Evolutionary conservation across 2,888 invertebrate genomes (phyloP).

Genomic region (Phoronis australis): DNA sequence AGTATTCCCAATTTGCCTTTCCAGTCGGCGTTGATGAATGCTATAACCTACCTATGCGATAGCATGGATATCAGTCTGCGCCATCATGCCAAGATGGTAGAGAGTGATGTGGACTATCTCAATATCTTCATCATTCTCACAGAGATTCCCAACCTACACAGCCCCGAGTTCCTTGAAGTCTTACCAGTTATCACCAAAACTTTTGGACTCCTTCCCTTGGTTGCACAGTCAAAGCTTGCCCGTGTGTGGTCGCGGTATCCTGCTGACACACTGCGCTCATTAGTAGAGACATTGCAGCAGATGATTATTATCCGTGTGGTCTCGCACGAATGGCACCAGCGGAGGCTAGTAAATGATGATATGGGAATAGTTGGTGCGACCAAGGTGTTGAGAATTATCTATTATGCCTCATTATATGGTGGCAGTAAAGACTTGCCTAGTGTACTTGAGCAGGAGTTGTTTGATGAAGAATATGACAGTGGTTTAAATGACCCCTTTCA

Average conservation of each 20-base stretch:
- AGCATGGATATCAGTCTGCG: constrained; percentile 68
- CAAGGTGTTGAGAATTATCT: constrained; percentile 71
- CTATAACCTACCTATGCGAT: constrained; percentile 68
- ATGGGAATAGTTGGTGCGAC: constrained; percentile 77
- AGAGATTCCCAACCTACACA: constrained; percentile 64
- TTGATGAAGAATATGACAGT: constrained; percentile 24
- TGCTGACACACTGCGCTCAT: constrained; percentile 23
- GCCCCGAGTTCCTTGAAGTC: constrained; percentile 75
- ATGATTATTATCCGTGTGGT: constrained; percentile 80
- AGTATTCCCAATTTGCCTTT: constrained; percentile 54
- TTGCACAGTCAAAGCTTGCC: constrained; percentile 74
- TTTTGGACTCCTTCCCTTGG: constrained; percentile 67
- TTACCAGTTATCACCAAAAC: constrained; percentile 69
- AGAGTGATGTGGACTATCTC: constrained; percentile 55
- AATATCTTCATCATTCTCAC: constrained; percentile 70
- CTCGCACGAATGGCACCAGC: constrained; percentile 59
- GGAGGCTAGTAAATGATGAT: constrained; percentile 76
- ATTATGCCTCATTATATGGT: constrained; percentile 79
- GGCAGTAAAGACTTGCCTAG: constrained; percentile 56
- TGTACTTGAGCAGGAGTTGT: constrained; percentile 37
- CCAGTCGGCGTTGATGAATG: constrained; percentile 68
- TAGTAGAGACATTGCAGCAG: constrained; percentile 65
- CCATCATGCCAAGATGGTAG: constrained; percentile 54
- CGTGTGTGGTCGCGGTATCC: constrained; percentile 67
- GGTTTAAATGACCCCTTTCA: constrained; percentile 30